These are phyloP conservation scores for Ormia ochracea DNA, from an alignment of 2,888 invertebrate species.

Conservation along the genomic window DNA sequence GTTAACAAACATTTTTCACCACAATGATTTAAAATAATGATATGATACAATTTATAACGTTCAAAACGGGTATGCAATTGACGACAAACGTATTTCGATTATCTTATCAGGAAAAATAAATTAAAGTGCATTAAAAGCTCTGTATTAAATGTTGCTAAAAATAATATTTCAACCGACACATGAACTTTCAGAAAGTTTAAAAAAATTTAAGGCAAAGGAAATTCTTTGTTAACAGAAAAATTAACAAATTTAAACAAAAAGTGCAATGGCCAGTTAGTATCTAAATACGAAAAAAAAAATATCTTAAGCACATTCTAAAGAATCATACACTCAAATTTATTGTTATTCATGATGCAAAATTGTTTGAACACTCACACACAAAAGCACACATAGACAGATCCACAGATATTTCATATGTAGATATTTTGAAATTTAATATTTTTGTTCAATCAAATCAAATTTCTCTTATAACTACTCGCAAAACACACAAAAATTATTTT, in stretches of 20 bases:
- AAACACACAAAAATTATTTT: no score
- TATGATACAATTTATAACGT: conserved; percentile 3
- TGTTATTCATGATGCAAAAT: no score
- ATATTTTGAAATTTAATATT: no score
- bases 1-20: not conserved
- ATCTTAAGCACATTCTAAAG: not conserved
- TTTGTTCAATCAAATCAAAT: no score
- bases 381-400: no score
- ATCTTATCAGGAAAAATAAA: conserved; percentile 41
- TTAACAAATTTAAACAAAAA: not conserved
- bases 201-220: conserved; percentile 8
- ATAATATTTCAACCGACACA: not conserved
- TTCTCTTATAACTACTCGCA: no score
- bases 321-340: not conserved
- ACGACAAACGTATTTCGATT: not conserved
- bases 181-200: not conserved
- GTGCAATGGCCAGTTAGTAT: conserved; percentile 40
- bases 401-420: no score
- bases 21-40: not conserved
- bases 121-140: conserved; percentile 9
- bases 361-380: no score
- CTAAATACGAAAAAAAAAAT: conserved; percentile 40
- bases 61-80: not conserved
- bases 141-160: not conserved
- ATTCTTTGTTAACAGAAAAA: conserved; percentile 8